A percentile compares a stretch with the other conserved stretches of the same genome.
These are phyloP conservation scores for Gerosis bhagava DNA, from an alignment of 2,888 invertebrate genomes.

Conservation along the genomic window DNA sequence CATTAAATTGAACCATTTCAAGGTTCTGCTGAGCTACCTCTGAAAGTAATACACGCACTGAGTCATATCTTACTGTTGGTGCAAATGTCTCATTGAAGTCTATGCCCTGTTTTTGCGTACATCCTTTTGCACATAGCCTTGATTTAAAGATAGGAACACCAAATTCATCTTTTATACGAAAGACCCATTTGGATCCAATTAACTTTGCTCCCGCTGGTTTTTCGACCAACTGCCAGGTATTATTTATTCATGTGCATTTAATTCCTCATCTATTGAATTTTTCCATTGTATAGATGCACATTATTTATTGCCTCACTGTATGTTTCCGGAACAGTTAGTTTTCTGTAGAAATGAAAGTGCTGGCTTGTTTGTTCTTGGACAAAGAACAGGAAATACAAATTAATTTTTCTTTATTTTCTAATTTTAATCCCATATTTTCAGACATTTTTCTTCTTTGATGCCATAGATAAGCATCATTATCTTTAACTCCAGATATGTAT, in stretches of 20 bases:
- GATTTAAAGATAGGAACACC: slow-evolving; percentile 33
- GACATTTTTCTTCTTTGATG: no score
- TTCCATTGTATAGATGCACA: no score
- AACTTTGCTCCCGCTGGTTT: slow-evolving; percentile 26
- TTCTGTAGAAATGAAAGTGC: no score
- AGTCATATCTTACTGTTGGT: slow-evolving; percentile 35
- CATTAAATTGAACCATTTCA: slow-evolving; percentile 24
- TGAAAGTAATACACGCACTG: slow-evolving; percentile 28
- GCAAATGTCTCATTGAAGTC: slow-evolving; percentile 31
- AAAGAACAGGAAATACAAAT: no score
- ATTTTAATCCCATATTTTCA: no score
- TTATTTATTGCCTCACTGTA: no score
- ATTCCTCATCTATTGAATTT: slow-evolving; percentile 23
- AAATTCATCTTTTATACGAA: slow-evolving; percentile 31
- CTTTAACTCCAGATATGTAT: no score
- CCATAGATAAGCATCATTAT: no score
- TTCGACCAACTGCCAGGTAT: slow-evolving; percentile 26
- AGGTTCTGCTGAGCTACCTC: slow-evolving; percentile 19
- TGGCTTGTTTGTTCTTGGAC: no score
- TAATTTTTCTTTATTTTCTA: no score
- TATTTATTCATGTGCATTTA: slow-evolving; percentile 23
- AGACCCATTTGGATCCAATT: slow-evolving; percentile 35
- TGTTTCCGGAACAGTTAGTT: no score
- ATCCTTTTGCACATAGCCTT: slow-evolving; percentile 37
- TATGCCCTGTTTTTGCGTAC: slow-evolving; percentile 22